A percentile compares a stretch with the other conserved stretches of the same genome.
Conservation (phyloP, 2,797 vertebrate genomes). For the Chloroceryle inda region DNA sequence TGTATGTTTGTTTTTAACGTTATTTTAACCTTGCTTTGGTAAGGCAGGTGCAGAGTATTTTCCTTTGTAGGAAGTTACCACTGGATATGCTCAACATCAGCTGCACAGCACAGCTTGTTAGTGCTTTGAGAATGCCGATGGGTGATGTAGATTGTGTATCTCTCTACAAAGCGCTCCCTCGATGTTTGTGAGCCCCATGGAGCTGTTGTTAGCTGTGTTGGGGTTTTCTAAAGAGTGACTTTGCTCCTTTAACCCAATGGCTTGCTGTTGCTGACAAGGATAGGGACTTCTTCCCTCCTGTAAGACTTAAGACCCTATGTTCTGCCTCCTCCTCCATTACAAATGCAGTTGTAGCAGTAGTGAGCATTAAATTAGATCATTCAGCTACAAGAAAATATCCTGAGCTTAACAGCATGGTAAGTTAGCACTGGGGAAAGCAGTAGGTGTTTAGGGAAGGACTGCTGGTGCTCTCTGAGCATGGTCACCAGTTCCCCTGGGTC, state of each 20-base stretch:
- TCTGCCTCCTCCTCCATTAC: background rate
- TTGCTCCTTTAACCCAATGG: background rate
- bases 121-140: background rate
- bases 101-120: background rate
- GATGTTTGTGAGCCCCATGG: rapidly evolving
- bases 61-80: background rate
- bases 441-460: background rate
- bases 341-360: background rate
- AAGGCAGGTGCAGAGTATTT: background rate
- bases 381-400: background rate
- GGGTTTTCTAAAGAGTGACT: background rate
- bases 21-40: background rate
- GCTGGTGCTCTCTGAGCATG: rapidly evolving
- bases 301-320: rapidly evolving
- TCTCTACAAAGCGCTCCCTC: rapidly evolving
- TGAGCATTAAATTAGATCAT: rapidly evolving
- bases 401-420: rapidly evolving
- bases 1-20: background rate
- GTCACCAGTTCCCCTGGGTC: background rate
- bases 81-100: background rate
- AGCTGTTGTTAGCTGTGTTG: rapidly evolving
- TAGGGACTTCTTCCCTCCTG: background rate
- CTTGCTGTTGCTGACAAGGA: background rate
- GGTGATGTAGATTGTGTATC: background rate
- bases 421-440: rapidly evolving